Evolutionary conservation across 2,113 vertebrate genomes (phyloP).

Genomic region (Chionis minor): DNA sequence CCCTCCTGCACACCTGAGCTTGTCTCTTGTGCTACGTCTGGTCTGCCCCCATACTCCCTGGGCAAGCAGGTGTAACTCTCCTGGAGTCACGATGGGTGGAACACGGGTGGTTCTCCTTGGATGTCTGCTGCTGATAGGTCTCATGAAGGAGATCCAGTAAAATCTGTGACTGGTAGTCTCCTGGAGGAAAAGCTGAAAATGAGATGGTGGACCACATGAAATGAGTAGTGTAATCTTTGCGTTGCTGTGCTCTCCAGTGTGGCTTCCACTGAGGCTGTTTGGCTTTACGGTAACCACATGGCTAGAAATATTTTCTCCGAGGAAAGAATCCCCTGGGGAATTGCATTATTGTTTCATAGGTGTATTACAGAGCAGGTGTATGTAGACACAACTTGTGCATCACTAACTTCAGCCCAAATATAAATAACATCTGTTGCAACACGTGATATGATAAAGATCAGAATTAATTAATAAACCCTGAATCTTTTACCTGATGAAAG

Average conservation of each 20-base stretch:
- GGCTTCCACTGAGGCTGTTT: neutral
- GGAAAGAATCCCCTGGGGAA: neutral
- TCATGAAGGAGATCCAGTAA: neutral
- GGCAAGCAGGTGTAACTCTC: neutral
- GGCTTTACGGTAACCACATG: neutral
- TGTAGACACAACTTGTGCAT: neutral
- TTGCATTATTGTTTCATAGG: neutral
- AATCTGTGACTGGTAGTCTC: neutral
- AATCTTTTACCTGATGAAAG: neutral
- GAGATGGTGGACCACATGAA: neutral
- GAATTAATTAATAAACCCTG: neutral
- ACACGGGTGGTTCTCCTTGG: neutral
- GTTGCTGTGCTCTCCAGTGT: neutral
- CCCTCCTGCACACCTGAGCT: neutral
- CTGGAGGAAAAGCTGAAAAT: neutral
- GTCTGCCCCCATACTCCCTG: neutral
- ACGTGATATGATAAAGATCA: neutral
- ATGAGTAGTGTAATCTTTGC: neutral
- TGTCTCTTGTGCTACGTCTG: neutral
- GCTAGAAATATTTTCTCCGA: neutral
- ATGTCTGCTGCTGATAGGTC: neutral
- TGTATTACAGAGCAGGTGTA: neutral
- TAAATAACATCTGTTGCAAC: constrained; percentile 19
- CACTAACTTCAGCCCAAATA: neutral
- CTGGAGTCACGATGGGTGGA: neutral